Base-by-base conservation (phyloP, 2,888 invertebrate genomes). In the Lithophane semibrunnea region DNA sequence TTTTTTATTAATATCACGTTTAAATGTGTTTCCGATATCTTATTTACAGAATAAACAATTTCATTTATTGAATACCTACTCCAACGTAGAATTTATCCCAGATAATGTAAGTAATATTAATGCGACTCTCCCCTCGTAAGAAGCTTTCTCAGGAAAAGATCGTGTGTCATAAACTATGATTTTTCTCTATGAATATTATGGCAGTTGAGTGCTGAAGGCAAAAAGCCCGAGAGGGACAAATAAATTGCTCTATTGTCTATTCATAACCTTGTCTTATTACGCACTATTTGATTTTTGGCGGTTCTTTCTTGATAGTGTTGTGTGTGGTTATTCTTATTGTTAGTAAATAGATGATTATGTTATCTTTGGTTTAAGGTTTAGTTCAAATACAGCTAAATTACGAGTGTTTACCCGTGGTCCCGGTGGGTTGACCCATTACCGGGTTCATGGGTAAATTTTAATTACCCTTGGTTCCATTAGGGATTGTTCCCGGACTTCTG, bases 141-240 rank as follows among this genome's bases (percentile, higher is more conserved):
- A 90, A 94, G 94, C 94, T 94, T 95, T 95, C 92, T 90, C 88
- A 91, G 92, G 86, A 88, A 93, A 93, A 94, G 92, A 95, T 95
- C 93, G 94, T 92, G 84, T 85, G 91, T 90, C 93, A 94, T 96
- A 95, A 96, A 96, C 93, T 95, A 95, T 94, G 93, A 96, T 96
- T 95, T 94, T 95, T 92, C 94, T 93, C 91, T 92, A 93, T 94
- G 94, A 94, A 95, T 94, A 94, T 95, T 93, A 93, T 92, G 92
- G 90, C 88, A 91, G 92, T 90, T 92, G 93, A 94, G 94, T 92
- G 92, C 91, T 86, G 83, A 82, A 90, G 92, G 93, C 92, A 93
- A 91, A 83, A 82, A 84, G 80, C 82, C 74, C 72, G 56, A 65
- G 77, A 80, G 86, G 85, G 88, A 84, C 87, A 89, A 87, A 91